These are phyloP conservation scores for Melanophora roralis DNA, from an alignment of 2,888 invertebrate genomes.

Conservation along the genomic window DNA sequence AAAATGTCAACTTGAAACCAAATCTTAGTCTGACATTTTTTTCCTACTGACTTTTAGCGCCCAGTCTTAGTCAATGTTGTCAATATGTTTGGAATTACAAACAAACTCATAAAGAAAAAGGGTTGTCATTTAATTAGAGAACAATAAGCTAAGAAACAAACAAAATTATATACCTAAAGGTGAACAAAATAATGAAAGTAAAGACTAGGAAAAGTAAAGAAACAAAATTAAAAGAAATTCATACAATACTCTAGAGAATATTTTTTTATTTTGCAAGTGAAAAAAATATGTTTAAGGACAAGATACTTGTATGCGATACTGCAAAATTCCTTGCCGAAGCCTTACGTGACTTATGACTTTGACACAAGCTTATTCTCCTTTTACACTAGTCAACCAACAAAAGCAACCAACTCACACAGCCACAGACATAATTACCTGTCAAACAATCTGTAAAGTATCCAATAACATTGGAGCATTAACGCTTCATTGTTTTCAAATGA, in stretches of 20 bases:
- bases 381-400: constrained; percentile 14
- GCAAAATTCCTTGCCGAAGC: constrained; percentile 58
- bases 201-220: constrained; percentile 1
- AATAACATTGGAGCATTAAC: constrained; percentile 53
- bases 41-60: not conserved
- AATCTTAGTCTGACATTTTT: constrained; percentile 41
- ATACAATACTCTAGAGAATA: constrained; percentile 53
- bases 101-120: constrained; percentile 11
- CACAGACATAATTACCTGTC: constrained; percentile 24
- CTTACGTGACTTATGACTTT: constrained; percentile 61
- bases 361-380: constrained; percentile 52
- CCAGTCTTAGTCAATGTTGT: not conserved
- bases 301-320: constrained; percentile 30
- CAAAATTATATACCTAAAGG: not conserved
- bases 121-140: constrained; percentile 56
- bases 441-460: constrained; percentile 56
- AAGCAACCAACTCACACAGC: constrained; percentile 3
- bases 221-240: constrained; percentile 33
- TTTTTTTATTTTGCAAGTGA: not conserved
- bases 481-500: not conserved
- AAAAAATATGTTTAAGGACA: not conserved
- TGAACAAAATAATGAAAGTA: constrained; percentile 10
- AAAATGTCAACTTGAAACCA: constrained; percentile 47
- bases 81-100: not conserved
- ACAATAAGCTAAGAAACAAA: constrained; percentile 22